Conservation (phyloP, 2,113 vertebrate species). For the Caracal caracal region DNA sequence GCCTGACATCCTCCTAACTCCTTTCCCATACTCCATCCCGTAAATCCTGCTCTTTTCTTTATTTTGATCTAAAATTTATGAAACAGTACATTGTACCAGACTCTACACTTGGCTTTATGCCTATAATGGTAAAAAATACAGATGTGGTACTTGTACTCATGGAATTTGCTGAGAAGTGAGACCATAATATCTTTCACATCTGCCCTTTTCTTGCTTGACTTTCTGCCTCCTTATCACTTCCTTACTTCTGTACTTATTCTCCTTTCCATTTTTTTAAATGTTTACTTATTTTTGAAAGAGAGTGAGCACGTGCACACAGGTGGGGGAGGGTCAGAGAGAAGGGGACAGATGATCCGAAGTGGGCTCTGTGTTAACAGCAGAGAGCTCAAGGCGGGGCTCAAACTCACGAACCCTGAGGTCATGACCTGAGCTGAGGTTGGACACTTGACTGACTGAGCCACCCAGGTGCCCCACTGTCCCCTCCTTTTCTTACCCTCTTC, state of each 20-base stretch:
- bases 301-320: too few relatives aligned
- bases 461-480: too few relatives aligned
- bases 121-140: background rate
- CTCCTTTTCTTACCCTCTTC: background rate
- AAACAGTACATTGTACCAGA: background rate
- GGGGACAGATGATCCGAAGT: too few relatives aligned
- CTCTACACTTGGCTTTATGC: background rate
- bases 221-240: background rate
- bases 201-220: background rate
- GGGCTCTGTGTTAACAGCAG: too few relatives aligned
- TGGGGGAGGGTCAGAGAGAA: too few relatives aligned
- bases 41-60: background rate
- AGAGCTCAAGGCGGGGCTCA: too few relatives aligned
- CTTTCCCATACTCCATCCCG: background rate
- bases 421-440: too few relatives aligned
- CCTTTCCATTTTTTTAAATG: background rate
- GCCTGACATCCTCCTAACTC: background rate
- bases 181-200: background rate
- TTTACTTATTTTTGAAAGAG: too few relatives aligned
- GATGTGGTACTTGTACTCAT: background rate
- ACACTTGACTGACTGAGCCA: too few relatives aligned
- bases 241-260: background rate
- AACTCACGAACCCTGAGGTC: too few relatives aligned
- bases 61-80: background rate
- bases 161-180: background rate